Evolutionary conservation across 2,797 vertebrate genomes (phyloP).

Genomic region (Xenopus petersii): DNA sequence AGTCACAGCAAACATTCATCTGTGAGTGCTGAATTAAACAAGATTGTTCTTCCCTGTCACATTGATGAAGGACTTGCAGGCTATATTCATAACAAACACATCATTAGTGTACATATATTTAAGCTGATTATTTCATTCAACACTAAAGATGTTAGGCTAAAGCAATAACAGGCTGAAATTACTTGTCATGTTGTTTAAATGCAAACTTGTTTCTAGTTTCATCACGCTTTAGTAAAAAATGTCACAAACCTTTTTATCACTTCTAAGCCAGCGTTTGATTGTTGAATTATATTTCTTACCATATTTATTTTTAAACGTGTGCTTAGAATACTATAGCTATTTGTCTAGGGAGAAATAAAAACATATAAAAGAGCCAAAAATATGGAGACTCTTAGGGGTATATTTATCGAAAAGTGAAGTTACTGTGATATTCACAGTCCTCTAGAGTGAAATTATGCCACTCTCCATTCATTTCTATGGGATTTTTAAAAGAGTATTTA

Average conservation of each 20-base stretch:
- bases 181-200: conserved; percentile 74
- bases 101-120: conserved; percentile 82
- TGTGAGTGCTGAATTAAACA: conserved; percentile 60
- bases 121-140: conserved; percentile 89
- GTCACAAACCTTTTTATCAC: background rate
- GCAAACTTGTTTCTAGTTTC: conserved; percentile 61
- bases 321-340: too few relatives aligned
- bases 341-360: too few relatives aligned
- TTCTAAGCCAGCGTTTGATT: too few relatives aligned
- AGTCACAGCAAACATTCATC: conserved; percentile 61
- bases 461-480: too few relatives aligned
- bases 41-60: conserved; percentile 57
- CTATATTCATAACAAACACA: conserved; percentile 84
- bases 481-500: too few relatives aligned
- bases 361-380: too few relatives aligned
- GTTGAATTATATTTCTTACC: too few relatives aligned
- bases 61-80: conserved; percentile 70
- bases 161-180: conserved; percentile 79
- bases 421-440: too few relatives aligned
- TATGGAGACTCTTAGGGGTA: too few relatives aligned
- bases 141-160: conserved; percentile 69
- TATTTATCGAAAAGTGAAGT: too few relatives aligned
- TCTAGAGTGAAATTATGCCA: too few relatives aligned
- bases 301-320: too few relatives aligned
- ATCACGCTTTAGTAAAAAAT: conserved; percentile 20